Base-by-base conservation (phyloP, 2,113 vertebrate genomes). In the Pollimyrus isidori region DNA sequence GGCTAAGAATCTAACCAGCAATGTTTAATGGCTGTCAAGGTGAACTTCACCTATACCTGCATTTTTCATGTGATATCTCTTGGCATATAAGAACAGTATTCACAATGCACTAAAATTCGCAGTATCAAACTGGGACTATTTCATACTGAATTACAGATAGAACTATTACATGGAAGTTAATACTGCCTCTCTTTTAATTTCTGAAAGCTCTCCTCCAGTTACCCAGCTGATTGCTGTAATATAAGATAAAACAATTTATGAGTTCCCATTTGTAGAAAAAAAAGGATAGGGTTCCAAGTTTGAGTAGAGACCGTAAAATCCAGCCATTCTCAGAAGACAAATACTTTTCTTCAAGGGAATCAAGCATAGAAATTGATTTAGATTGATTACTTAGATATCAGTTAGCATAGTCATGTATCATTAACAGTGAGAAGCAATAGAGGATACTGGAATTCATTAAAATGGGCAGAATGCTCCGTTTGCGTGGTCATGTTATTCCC, bases 401-500 rank as follows among this genome's bases (percentile, higher is more conserved):
- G 50, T 89, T 89, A 11, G 49, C 19, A 65, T 42, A 30, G 88
- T 83, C 50, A 58, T 76, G 23, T 62, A 45, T 45, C 7, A 30
- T 45, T 76, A 80, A 23, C 39, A 84, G 52, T 30, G 42, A 84
- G 42, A 84, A 17, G 9, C 21, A 46, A 9, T 4, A 88, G 48
- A 4, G 62, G 35, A 76, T 73, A 10, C 11, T 53, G 26, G 15
- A n/a, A 46, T 26, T 46, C 35, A n/a, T 39, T 45, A 21, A 10
- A 45, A 62, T 23, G 56, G 80, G 11, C n/a, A 56, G 69, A 89
- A 89, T 76, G 69, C 50, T 90, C 23, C 39, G 39, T 30, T 50
- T 73, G 5, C 11, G 9, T 17, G 23, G 11, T 80, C 52, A 7
- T 94, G 95, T 88, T 92, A 92, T 96, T 95, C 94, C 69, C n/a